Evolutionary conservation across 2,797 vertebrate genomes (phyloP), one percentile per base, ranked within the genome.

Genomic region (Craterocephalus amniculus): DNA sequence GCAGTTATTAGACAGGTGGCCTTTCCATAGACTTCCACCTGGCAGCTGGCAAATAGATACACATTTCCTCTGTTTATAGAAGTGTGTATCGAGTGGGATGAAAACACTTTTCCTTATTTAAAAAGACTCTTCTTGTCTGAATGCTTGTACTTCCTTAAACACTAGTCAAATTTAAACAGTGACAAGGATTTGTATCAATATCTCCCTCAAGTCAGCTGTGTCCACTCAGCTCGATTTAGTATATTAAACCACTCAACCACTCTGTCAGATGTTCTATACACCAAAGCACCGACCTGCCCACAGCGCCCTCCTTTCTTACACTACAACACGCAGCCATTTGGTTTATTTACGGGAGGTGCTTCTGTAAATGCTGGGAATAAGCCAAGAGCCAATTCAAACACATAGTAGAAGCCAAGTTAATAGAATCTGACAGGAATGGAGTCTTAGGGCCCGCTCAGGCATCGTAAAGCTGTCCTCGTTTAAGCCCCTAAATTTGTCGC

Each of bases 391-490:
- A 90, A 91, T 90, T 75, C 83, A 90, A 89, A 75, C 74, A 68
- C 78, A 66, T 60, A 36, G 83, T 5, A 43, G 83, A 73, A 78
- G 82, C 84, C 80, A 57, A 79, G 87, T 88, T 92, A 93, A 93
- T 92, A 83, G 83, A 87, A 91, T 84, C 86, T 88, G 89, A 93
- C 90, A 92, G 86, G 67, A 89, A 88, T 81, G 80, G 85, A 91
- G 90, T 91, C 87, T 63, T 80, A 74, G 83, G 83, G 90, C 85
- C 80, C 71, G 74, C 86, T 78, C 81, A 79, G 86, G 88, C 84
- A 35, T 88, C 87, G 87, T 90, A 91, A 93, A 92, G 81, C 91
- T 92, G 92, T 91, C 84, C 72, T 75, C 43, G 63, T 88, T 92
- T 89, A 90, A 91, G 79, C 83, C 85, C 72, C 45, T 71, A 81